Evolutionary conservation across 2,797 vertebrate species (phyloP).

Genomic region (Simalia tracyae): DNA sequence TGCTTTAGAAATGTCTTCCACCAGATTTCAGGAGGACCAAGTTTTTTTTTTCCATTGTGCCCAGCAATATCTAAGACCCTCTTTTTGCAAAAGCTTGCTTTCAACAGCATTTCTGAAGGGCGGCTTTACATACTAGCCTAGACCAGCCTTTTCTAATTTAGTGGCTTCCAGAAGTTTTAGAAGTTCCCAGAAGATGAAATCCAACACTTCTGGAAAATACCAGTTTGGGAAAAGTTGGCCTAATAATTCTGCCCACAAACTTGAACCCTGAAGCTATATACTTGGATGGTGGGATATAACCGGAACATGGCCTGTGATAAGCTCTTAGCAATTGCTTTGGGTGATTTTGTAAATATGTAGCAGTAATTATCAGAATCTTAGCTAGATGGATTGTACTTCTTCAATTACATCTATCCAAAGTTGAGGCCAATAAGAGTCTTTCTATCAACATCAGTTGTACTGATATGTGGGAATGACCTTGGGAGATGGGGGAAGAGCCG

Average conservation of each 20-base stretch:
- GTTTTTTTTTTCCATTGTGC: slow-evolving; percentile 21
- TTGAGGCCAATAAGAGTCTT: not conserved
- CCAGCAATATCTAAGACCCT: slow-evolving; percentile 32
- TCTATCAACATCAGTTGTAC: not conserved
- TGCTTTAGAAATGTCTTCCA: not conserved
- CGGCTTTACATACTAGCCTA: not conserved
- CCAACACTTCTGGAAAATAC: no score
- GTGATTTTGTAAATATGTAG: not conserved
- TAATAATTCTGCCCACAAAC: not conserved
- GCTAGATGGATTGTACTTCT: not conserved
- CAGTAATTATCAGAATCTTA: no score
- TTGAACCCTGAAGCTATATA: slow-evolving; percentile 17
- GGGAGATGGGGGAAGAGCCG: no score
- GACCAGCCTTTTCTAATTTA: no score
- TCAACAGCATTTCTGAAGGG: not conserved
- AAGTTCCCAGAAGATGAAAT: no score
- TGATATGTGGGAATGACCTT: no score
- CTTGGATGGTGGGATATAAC: not conserved
- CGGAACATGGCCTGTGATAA: not conserved
- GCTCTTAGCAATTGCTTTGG: not conserved
- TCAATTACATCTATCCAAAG: not conserved
- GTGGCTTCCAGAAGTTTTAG: no score
- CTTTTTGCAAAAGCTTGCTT: slow-evolving; percentile 25
- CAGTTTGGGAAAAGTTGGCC: no score
- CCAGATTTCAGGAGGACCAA: slow-evolving; percentile 4